These are phyloP conservation scores for Ectobius pallidus DNA, from an alignment of 2,888 invertebrate species.

Conservation along the genomic window DNA sequence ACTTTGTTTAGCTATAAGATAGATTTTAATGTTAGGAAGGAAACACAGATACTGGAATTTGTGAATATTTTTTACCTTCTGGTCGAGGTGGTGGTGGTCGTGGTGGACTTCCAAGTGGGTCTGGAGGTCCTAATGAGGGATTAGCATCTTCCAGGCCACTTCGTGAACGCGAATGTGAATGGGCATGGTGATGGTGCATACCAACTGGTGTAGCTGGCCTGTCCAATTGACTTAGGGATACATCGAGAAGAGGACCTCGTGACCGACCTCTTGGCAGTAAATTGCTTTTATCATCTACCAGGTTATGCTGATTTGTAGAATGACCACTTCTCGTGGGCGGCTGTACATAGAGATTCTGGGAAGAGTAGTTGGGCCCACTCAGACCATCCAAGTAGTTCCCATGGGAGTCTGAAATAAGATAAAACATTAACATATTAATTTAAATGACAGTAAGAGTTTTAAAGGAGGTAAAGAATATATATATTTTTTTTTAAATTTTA, in stretches of 20 bases:
- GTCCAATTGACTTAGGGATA: slow-evolving; percentile 66
- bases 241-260: slow-evolving; percentile 69
- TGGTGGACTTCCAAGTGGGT: slow-evolving; percentile 66
- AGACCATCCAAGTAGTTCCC: slow-evolving; percentile 52
- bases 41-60: too few relatives aligned
- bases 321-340: slow-evolving; percentile 74
- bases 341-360: slow-evolving; percentile 91
- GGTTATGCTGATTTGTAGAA: slow-evolving; percentile 52
- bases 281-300: slow-evolving; percentile 70
- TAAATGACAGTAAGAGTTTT: too few relatives aligned
- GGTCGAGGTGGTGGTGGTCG: slow-evolving; percentile 85
- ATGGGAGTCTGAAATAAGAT: slow-evolving; percentile 50
- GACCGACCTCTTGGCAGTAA: slow-evolving; percentile 70
- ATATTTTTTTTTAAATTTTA: too few relatives aligned
- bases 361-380: slow-evolving; percentile 69
- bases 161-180: slow-evolving; percentile 42
- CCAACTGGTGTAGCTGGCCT: slow-evolving; percentile 58
- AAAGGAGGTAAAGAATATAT: too few relatives aligned
- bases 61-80: too few relatives aligned
- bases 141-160: slow-evolving; percentile 49
- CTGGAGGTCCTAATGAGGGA: slow-evolving; percentile 62
- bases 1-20: too few relatives aligned
- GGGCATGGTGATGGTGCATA: slow-evolving; percentile 43
- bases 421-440: too few relatives aligned
- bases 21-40: too few relatives aligned